Percentiles rank a stretch among this genome's conserved stretches.
Conservation (phyloP, 2,797 vertebrate genomes). For the Sciaenops ocellatus region DNA sequence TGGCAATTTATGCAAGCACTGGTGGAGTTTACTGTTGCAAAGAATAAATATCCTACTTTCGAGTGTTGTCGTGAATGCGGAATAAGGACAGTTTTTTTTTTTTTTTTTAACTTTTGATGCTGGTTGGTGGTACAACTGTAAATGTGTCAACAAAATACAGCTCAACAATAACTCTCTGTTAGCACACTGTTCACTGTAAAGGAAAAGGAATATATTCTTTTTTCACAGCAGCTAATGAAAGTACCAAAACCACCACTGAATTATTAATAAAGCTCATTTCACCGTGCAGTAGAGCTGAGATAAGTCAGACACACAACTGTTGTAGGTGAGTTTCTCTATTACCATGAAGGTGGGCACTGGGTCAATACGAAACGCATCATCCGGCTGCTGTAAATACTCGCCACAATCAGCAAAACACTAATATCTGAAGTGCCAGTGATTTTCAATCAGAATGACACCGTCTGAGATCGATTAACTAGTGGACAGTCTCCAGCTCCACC, state of each 20-base stretch:
- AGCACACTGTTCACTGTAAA: neutral
- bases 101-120: conserved; percentile 3
- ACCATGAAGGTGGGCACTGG: neutral
- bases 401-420: neutral
- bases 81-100: neutral
- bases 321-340: neutral
- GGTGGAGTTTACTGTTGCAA: conserved; percentile 3
- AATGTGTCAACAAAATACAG: conserved; percentile 12
- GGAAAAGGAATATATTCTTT: neutral
- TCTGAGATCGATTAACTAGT: no score
- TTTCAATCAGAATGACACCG: no score
- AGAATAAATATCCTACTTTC: conserved; percentile 3
- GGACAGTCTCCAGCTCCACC: no score
- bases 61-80: neutral
- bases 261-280: conserved; percentile 5
- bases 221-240: neutral
- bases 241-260: neutral
- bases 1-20: conserved; percentile 1
- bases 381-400: neutral
- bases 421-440: no score
- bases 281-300: neutral
- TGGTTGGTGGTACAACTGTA: neutral
- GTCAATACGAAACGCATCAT: neutral
- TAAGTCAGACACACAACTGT: neutral
- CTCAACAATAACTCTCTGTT: neutral